Evolutionary conservation across 2,797 vertebrate genomes (phyloP).

Genomic region (Phyllotis vaccarum): DNA sequence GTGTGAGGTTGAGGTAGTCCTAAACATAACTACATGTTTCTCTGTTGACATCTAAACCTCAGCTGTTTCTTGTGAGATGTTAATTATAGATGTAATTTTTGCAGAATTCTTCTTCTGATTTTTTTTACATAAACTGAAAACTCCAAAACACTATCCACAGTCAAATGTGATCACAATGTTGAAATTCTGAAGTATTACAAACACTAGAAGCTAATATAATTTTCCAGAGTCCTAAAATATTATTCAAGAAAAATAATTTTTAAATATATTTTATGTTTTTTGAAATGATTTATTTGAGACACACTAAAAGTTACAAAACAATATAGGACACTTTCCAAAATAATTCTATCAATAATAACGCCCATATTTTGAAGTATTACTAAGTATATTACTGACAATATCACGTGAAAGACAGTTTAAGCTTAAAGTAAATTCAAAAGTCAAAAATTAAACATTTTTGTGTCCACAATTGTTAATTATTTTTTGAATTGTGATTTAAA

Average conservation of each 20-base stretch:
- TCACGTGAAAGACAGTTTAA: background rate
- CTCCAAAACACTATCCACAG: background rate
- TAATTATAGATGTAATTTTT: no score
- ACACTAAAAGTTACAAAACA: background rate
- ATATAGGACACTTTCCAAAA: background rate
- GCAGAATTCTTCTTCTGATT: background rate
- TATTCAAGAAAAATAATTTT: background rate
- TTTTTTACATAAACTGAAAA: background rate
- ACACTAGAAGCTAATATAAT: background rate
- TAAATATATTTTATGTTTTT: background rate
- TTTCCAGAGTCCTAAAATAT: background rate
- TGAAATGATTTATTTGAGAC: background rate
- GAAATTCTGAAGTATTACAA: background rate
- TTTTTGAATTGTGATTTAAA: background rate
- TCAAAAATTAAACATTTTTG: background rate
- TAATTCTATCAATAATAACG: background rate
- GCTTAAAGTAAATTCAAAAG: background rate
- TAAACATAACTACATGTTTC: rapidly evolving
- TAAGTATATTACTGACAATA: background rate
- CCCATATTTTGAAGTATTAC: background rate
- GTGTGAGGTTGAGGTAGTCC: rapidly evolving
- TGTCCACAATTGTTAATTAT: no score
- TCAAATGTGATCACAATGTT: background rate
- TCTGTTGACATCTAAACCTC: background rate
- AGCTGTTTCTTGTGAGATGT: background rate